Percentiles rank a stretch among this genome's conserved stretches.
phyloP scores from a whole-genome alignment of 2,888 invertebrate genomes.

The Cepaea hortensis region DNA sequence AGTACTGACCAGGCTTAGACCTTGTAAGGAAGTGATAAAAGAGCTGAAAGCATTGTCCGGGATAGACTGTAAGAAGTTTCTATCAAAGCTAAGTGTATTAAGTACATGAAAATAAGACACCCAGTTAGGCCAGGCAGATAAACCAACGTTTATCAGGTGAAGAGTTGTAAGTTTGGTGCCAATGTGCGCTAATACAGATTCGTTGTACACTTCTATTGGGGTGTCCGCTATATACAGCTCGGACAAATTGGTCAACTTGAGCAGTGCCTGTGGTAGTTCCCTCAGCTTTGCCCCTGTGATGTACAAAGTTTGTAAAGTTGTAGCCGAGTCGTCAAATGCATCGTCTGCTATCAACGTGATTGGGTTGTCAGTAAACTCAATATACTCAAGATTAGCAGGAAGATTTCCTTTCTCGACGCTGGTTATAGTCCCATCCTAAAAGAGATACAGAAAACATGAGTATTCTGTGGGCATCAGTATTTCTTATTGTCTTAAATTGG shows the following conservation, averaged over 20 bases:
- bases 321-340: too few relatives aligned
- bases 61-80: background rate
- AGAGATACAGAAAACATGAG: too few relatives aligned
- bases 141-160: background rate
- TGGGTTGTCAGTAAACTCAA: background rate
- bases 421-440: too few relatives aligned
- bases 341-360: background rate
- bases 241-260: background rate
- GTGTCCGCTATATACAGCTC: background rate
- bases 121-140: background rate
- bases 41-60: background rate
- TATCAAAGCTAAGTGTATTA: background rate
- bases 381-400: background rate
- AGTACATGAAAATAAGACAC: background rate
- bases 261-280: background rate
- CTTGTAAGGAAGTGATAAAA: background rate
- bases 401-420: background rate
- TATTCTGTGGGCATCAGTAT: too few relatives aligned
- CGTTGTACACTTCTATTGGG: background rate
- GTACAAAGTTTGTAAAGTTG: background rate
- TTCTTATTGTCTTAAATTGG: too few relatives aligned
- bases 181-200: background rate
- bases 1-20: background rate
- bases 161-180: background rate
- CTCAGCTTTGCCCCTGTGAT: background rate